Percentiles rank a stretch among this genome's conserved stretches.
phyloP scores from a whole-genome alignment of 2,113 vertebrate species.

The Cephalopholis sonnerati region DNA sequence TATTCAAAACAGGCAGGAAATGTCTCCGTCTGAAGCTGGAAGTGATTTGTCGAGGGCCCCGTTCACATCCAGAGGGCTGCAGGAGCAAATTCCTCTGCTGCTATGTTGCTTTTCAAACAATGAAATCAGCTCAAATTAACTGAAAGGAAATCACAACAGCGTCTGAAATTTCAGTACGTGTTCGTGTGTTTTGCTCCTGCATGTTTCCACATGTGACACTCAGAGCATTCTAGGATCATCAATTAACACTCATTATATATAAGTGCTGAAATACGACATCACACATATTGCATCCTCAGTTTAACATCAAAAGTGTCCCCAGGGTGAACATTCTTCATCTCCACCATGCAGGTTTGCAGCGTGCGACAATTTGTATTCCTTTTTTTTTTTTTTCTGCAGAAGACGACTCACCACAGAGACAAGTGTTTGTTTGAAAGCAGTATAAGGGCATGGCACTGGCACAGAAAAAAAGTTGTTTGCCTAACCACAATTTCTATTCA shows the following conservation, averaged over 20 bases:
- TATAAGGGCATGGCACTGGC: conserved; percentile 43
- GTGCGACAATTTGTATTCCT: conserved; percentile 4
- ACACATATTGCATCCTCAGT: background rate
- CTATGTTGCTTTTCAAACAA: conserved; percentile 31
- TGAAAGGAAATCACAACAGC: background rate
- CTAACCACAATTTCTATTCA: conserved; percentile 73
- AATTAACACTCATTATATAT: conserved; percentile 1
- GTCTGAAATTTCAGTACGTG: background rate
- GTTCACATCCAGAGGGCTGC: conserved; percentile 37
- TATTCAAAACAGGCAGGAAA: conserved; percentile 55
- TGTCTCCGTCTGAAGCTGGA: conserved; percentile 51
- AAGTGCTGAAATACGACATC: conserved; percentile 11
- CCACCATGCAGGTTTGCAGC: conserved; percentile 1
- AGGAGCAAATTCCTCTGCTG: conserved; percentile 43
- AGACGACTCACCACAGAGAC: conserved; percentile 57
- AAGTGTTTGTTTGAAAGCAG: conserved; percentile 64
- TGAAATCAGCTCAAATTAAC: conserved; percentile 25
- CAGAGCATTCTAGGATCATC: background rate
- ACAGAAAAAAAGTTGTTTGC: conserved; percentile 55
- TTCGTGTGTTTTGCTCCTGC: background rate
- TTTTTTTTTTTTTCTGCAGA: background rate
- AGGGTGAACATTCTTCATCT: background rate
- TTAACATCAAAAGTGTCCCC: background rate
- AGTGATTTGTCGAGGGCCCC: conserved; percentile 57
- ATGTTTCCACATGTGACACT: background rate